Base-by-base conservation (phyloP, 2,888 invertebrate genomes). In the Philhelius pedissequus region DNA sequence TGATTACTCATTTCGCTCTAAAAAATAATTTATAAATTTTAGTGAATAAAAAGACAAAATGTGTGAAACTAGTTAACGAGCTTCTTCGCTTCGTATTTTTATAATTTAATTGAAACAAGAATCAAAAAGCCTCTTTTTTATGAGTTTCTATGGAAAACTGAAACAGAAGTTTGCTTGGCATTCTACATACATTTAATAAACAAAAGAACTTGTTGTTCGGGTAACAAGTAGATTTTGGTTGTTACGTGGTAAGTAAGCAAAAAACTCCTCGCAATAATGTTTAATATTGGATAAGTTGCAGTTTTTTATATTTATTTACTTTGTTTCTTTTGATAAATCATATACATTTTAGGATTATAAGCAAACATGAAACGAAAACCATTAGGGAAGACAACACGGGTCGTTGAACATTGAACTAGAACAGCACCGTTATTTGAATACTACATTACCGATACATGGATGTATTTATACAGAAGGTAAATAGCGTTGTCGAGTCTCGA, bases 1-100 rank as follows among this genome's bases (percentile, higher is more conserved):
- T 69, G 66, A 45, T 54, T 56, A 60, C 54, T 75, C 79, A 79
- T 84, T 56, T 22, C 69, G 13, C 25, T 18, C 32, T 25, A 4
- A 20, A 32, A 13, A 52, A 60, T 38, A 68, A n/a, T n/a, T n/a
- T 68, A 77, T 35, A 56, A 50, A 62, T 50, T 54, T 15, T 64
- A n/a, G n/a, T 38, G 45, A 66, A 9, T 45, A 20, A 70, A 45
- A 9, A 38, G 11, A 18, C 15, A 25, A 40, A 40, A 15, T 35
- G 15, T 6, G 38, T 15, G 1, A 68, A 60, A 32, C n/a, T 11
- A 73, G 60, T 40, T 18, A 40, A 27, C 45, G 45, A 43, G 25
- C 35, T 25, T 35, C 13, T 4, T 20, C 0, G 32, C 38, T 58
- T 5, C 11, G 38, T 58, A 5, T 22, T 58, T 40, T 58, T 18